Evolutionary conservation across 2,888 invertebrate genomes (phyloP), one percentile per base, ranked within the genome.

Genomic region (Orchesella flavescens): DNA sequence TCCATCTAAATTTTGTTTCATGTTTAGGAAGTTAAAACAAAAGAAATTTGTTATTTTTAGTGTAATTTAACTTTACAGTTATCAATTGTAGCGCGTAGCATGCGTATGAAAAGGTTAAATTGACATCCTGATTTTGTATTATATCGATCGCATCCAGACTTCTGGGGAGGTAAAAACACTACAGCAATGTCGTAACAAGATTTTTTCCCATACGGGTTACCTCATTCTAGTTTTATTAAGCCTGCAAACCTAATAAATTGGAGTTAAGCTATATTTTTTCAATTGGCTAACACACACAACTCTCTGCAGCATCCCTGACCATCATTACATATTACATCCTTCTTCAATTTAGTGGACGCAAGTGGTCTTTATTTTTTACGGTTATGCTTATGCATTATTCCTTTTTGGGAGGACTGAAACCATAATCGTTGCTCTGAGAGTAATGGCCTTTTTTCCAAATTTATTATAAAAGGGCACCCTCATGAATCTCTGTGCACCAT

Each of bases 1-100:
- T 88, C 88, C 88, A 88, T 88, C 88, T 88, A 85, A 86, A 87
- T 80, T 71, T 84, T 69, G 23, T 59, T 49, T 17, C 4, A 44
- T 12, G 49, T 49, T 63, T 68, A 13, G 66, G 15, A 65, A 65
- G 59, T 68, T 4, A 66, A 24, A 69, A 55, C 5, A 66, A 57
- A 19, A 21, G 34, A 63, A 61, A 72, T 34, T n/a, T 13, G 24
- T 57, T 71, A 24, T 23, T 55, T 71, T 24, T 21, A 5, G 17
- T 34, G 3, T 34, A 7, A 34, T 34, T 7, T 7, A 7, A 34
- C 34, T 34, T 34, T 34, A 7, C 34, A 34, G 7, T 34, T 34
- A 2, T 34, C 2, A 34, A 34, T 7, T 2, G 34, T 7, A 34
- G n/a, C n/a, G n/a, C n/a, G n/a, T n/a, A n/a, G n/a, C n/a, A n/a